phyloP scores from a whole-genome alignment of 1,140 invertebrate species.

The Euborellia annulipes region DNA sequence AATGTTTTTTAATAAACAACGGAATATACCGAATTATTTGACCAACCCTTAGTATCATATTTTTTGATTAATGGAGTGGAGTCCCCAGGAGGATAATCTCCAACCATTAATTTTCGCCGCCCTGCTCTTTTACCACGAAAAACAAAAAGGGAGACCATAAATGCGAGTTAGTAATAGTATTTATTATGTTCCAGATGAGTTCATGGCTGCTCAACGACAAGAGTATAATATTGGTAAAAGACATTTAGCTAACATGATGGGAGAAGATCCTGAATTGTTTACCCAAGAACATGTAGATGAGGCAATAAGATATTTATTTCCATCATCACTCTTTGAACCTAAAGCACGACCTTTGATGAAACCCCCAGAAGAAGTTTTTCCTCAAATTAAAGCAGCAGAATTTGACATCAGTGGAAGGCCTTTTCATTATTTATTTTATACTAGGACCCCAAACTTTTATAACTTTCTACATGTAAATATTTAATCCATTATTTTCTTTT shows the following conservation, averaged over 20 bases:
- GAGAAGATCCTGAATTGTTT: conserved; percentile 71
- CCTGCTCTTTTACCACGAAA: too few species aligned
- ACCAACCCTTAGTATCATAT: too few species aligned
- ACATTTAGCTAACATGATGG: conserved; percentile 98
- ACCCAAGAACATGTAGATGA: conserved; percentile 76
- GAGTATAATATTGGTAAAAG: conserved; percentile 84
- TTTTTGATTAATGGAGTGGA: too few species aligned
- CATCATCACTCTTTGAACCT: conserved; percentile 72
- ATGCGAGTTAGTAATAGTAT: too few species aligned
- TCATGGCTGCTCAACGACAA: conserved; percentile 63
- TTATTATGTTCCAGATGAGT: too few species aligned
- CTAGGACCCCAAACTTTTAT: conserved; percentile 67
- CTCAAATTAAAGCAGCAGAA: conserved; percentile 69
- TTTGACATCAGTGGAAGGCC: conserved; percentile 81
- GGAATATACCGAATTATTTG: too few species aligned
- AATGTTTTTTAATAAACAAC: too few species aligned
- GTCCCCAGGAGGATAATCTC: too few species aligned
- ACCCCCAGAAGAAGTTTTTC: conserved; percentile 70
- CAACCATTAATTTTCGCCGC: too few species aligned
- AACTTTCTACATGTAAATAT: conserved; percentile 57
- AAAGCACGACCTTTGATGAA: conserved; percentile 73
- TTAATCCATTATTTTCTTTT: conserved; percentile 2
- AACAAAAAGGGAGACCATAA: too few species aligned
- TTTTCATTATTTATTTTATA: conserved; percentile 80
- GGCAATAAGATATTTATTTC: conserved; percentile 82